Evolutionary conservation across 1,140 invertebrate genomes (phyloP), one percentile per base, ranked within the genome.

Genomic region (Dendroctonus valens): DNA sequence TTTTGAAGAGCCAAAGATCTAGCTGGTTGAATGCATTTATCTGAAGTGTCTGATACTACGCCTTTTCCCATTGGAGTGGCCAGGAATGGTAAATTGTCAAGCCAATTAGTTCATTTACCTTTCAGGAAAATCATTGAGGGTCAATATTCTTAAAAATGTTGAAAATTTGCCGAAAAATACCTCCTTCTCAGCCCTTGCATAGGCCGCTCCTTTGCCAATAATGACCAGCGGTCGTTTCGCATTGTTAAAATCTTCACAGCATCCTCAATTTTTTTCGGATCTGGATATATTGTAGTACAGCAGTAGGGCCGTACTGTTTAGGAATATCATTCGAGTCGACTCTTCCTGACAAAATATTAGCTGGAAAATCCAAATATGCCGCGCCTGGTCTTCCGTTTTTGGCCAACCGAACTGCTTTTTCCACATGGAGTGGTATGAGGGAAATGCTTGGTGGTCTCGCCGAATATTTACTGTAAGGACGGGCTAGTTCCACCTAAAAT

Each of bases 41-140:
- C 67, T 69, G 93, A 89, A 11, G 82, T 83, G 78, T 98, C 96
- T 0, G 93, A 82, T 7, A 97, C 86, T 3, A 97, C 92, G 42
- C 96, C 96, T 82, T 98, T 98, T n/a, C 86, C 96, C 94, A 98
- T 98, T 1, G 96, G 96, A 11, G 94, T 97, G 1, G 95, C 89
- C 39, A 98, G 80, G 78, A 97, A 96, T 6, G 96, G 96, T 12
- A 98, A 74, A 67, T 88, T 85, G 87, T 89, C 11, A 78, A 78
- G 15, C 85, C 77, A 8, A 98, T 84, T 0, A 98, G 83, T 52
- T 87, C 80, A 7, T 61, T 55, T 5, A 65, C 53, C 62, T 65
- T 49, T 11, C n/a, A 9, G 8, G 1, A 46, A 11, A 26, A 26
- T 26, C 3, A 26, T 26, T 26, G 26, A 2, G 26, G 26, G 26